A percentile compares a stretch with the other conserved stretches of the same genome.
Evolutionary conservation across 92 coral and sea anemone genomes (phyloP).

Genomic region (Anthopleura xanthogrammica): DNA sequence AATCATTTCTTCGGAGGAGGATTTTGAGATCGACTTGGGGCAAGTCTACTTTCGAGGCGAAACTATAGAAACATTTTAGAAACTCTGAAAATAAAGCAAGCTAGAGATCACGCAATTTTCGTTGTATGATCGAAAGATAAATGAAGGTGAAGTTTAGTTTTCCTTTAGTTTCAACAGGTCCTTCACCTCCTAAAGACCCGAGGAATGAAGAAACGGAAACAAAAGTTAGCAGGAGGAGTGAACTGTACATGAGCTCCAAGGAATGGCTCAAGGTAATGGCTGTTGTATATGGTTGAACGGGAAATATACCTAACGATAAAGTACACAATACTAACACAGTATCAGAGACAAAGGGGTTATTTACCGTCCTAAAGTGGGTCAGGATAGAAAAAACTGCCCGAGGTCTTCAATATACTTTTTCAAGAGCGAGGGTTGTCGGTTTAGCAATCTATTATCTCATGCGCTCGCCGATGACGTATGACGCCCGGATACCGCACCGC

Average conservation of each 20-base stretch:
- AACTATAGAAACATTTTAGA: not conserved
- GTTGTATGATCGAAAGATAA: not conserved
- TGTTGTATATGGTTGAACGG: not conserved
- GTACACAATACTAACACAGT: too few species aligned
- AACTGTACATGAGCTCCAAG: slow-evolving; percentile 93
- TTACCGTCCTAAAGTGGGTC: too few species aligned
- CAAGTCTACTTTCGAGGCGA: not conserved
- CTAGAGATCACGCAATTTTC: not conserved
- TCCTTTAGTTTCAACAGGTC: slow-evolving; percentile 36
- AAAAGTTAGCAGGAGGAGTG: slow-evolving; percentile 60
- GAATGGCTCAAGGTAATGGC: slow-evolving; percentile 92
- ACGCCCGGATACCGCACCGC: too few species aligned
- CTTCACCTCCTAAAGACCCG: slow-evolving; percentile 33
- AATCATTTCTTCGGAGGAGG: too few species aligned
- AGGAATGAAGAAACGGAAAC: slow-evolving; percentile 22
- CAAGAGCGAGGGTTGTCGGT: too few species aligned
- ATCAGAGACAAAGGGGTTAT: too few species aligned
- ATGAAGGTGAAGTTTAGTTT: not conserved
- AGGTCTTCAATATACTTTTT: too few species aligned
- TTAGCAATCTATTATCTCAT: too few species aligned
- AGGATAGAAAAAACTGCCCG: too few species aligned
- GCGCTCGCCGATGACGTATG: too few species aligned
- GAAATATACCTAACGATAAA: too few species aligned
- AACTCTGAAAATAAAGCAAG: not conserved
- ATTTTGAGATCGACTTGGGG: too few species aligned